Evolutionary conservation across 2,888 invertebrate species (phyloP).

Genomic region (Phaedon cochleariae): DNA sequence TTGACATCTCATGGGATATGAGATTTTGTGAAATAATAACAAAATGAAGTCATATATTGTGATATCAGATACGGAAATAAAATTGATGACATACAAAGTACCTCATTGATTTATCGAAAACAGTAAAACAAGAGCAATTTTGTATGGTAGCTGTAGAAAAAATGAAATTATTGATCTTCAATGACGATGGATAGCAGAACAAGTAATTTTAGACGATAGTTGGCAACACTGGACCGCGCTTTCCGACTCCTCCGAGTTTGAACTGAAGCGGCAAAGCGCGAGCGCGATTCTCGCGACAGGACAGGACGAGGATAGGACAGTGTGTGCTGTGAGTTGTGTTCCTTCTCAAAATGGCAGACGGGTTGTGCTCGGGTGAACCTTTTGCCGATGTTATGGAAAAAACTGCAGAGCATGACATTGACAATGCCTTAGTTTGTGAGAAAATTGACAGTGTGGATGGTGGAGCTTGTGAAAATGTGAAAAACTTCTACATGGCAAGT

Average conservation of each 20-base stretch:
- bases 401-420: slow-evolving; percentile 67
- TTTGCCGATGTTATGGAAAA: slow-evolving; percentile 68
- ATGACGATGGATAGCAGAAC: too few species aligned
- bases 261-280: background rate
- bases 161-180: too few species aligned
- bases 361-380: slow-evolving; percentile 72
- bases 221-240: slow-evolving; percentile 59
- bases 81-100: too few species aligned
- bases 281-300: too few species aligned
- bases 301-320: slow-evolving; percentile 57
- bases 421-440: slow-evolving; percentile 57
- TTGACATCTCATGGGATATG: too few species aligned
- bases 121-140: too few species aligned
- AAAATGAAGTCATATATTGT: too few species aligned
- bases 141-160: too few species aligned
- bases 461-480: slow-evolving; percentile 67
- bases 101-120: too few species aligned
- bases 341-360: slow-evolving; percentile 83
- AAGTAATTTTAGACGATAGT: slow-evolving; percentile 26
- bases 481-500: slow-evolving; percentile 57
- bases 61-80: too few species aligned
- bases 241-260: slow-evolving; percentile 52
- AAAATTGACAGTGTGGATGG: slow-evolving; percentile 63
- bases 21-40: too few species aligned
- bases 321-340: slow-evolving; percentile 50